Conservation (phyloP, 1,140 invertebrate species). For the Platyscapa corneri region DNA sequence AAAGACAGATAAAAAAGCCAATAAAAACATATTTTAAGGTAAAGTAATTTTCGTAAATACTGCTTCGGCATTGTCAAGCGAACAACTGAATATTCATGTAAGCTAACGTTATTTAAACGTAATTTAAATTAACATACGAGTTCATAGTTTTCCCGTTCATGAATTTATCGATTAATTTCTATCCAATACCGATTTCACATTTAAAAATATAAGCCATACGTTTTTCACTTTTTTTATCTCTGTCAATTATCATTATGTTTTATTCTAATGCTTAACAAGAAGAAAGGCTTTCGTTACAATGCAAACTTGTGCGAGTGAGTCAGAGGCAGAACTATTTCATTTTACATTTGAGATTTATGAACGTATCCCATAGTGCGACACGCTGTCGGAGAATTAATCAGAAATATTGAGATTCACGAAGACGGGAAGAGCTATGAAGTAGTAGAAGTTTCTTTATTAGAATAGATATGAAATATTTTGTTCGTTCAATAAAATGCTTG, state of each 20-base stretch:
- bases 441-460: slow-evolving; percentile 1
- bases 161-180: too few relatives aligned
- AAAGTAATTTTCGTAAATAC: too few relatives aligned
- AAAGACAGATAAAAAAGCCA: too few relatives aligned
- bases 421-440: not conserved
- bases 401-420: slow-evolving; percentile 7
- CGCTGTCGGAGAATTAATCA: slow-evolving; percentile 5
- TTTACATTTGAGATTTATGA: slow-evolving; percentile 3
- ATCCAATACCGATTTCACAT: too few relatives aligned
- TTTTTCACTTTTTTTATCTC: not conserved
- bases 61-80: not conserved
- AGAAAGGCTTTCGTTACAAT: not conserved
- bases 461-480: not conserved
- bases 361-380: not conserved
- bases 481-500: not conserved
- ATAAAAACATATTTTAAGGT: too few relatives aligned
- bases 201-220: too few relatives aligned
- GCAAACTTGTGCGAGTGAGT: not conserved
- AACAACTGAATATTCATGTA: not conserved
- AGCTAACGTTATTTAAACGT: not conserved
- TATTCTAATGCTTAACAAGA: not conserved
- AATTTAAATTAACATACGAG: too few relatives aligned
- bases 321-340: not conserved
- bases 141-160: too few relatives aligned
- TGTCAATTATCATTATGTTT: not conserved